phyloP scores from a whole-genome alignment of 1,140 invertebrate species.

The Acromyrmex charruanus region DNA sequence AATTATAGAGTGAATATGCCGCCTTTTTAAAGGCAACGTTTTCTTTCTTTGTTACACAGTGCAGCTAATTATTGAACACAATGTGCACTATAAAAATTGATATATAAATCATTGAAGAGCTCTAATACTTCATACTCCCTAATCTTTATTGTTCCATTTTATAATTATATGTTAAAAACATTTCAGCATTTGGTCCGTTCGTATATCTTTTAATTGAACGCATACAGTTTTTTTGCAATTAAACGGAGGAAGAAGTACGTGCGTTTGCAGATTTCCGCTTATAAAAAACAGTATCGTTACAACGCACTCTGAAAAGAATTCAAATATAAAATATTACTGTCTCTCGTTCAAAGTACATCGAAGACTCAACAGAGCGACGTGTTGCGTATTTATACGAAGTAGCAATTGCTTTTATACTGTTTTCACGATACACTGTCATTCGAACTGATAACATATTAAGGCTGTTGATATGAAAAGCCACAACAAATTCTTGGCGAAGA shows the following conservation, averaged over 20 bases:
- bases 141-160: slow-evolving; percentile 10
- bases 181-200: background rate
- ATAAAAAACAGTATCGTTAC: background rate
- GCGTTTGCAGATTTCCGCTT: background rate
- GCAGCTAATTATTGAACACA: background rate
- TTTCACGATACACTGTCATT: slow-evolving; percentile 5
- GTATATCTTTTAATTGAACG: background rate
- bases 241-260: background rate
- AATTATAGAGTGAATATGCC: slow-evolving; percentile 55
- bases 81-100: background rate
- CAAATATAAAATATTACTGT: background rate
- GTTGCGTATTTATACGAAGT: slow-evolving; percentile 12
- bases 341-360: background rate
- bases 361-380: background rate
- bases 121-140: background rate
- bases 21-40: slow-evolving; percentile 52
- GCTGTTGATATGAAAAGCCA: background rate
- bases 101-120: background rate
- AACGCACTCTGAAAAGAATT: background rate
- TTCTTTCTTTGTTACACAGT: slow-evolving; percentile 39
- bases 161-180: background rate
- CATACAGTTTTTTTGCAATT: background rate
- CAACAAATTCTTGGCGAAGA: background rate
- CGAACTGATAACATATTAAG: background rate
- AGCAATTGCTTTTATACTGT: background rate